Conservation (phyloP, 2,797 vertebrate genomes). For the Lepus oiostolus region DNA sequence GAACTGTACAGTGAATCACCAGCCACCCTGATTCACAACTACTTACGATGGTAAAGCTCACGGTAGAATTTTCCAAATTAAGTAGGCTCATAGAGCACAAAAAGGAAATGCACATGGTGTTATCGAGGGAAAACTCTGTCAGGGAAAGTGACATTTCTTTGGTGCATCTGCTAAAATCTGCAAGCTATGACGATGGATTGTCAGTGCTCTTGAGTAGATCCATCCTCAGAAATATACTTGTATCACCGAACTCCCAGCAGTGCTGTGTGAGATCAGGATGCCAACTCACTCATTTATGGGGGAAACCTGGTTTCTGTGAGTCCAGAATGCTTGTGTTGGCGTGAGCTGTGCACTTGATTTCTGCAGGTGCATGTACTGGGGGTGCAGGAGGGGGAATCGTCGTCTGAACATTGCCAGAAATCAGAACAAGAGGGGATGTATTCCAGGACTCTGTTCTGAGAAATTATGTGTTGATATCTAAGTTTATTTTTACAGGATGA, state of each 20-base stretch:
- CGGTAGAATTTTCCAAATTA: background rate
- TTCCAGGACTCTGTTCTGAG: constrained; percentile 31
- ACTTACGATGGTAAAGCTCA: background rate
- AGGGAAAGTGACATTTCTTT: background rate
- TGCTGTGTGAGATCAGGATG: background rate
- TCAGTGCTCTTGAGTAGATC: background rate
- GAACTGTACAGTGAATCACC: background rate
- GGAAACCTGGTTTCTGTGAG: background rate
- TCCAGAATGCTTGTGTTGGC: background rate
- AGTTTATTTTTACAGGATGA: background rate
- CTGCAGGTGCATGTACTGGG: background rate
- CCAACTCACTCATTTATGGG: background rate
- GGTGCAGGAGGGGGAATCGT: background rate
- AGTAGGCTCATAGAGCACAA: background rate
- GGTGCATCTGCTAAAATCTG: background rate
- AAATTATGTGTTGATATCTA: background rate
- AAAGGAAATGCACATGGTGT: background rate
- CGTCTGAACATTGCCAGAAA: background rate
- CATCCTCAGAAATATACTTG: background rate
- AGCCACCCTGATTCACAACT: background rate
- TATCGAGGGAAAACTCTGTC: background rate
- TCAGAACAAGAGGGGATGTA: background rate
- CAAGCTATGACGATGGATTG: background rate
- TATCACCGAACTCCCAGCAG: background rate
- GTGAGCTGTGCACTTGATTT: background rate